A percentile compares a stretch with the other conserved stretches of the same genome.
phyloP scores from a whole-genome alignment of 1,140 invertebrate genomes.

The Drosophila seguyi region DNA sequence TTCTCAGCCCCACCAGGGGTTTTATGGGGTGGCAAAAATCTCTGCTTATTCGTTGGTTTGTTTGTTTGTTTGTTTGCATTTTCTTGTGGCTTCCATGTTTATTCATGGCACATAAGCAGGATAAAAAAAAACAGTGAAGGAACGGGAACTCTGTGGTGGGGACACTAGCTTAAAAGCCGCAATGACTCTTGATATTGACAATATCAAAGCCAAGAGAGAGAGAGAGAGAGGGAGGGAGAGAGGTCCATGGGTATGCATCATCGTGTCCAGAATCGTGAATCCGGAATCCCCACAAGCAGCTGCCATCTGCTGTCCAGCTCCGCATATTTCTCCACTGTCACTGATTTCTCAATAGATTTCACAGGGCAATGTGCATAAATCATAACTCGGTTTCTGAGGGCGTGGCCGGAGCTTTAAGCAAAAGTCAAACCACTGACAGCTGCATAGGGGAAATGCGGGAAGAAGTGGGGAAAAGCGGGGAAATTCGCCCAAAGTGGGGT shows the following conservation, averaged over 20 bases:
- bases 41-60: constrained; percentile 31
- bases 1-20: constrained; percentile 13
- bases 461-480: not conserved
- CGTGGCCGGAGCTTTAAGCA: constrained; percentile 60
- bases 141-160: not conserved
- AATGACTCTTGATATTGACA: constrained; percentile 61
- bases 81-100: constrained; percentile 49
- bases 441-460: constrained; percentile 30
- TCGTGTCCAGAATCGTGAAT: constrained; percentile 38
- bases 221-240: not conserved
- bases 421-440: constrained; percentile 72
- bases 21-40: constrained; percentile 21
- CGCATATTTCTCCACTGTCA: constrained; percentile 76
- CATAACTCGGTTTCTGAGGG: constrained; percentile 49
- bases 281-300: constrained; percentile 51
- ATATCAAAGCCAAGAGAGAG: constrained; percentile 39
- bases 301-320: constrained; percentile 45
- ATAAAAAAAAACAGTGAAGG: constrained; percentile 24
- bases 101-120: constrained; percentile 47
- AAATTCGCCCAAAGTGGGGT: not conserved
- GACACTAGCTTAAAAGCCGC: constrained; percentile 50
- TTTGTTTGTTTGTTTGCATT: constrained; percentile 39
- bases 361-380: constrained; percentile 78
- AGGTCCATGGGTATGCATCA: constrained; percentile 41
- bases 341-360: constrained; percentile 82